A percentile compares a stretch with the other conserved stretches of the same genome.
Conservation (phyloP, 2,113 vertebrate genomes). For the Zosterops borbonicus region DNA sequence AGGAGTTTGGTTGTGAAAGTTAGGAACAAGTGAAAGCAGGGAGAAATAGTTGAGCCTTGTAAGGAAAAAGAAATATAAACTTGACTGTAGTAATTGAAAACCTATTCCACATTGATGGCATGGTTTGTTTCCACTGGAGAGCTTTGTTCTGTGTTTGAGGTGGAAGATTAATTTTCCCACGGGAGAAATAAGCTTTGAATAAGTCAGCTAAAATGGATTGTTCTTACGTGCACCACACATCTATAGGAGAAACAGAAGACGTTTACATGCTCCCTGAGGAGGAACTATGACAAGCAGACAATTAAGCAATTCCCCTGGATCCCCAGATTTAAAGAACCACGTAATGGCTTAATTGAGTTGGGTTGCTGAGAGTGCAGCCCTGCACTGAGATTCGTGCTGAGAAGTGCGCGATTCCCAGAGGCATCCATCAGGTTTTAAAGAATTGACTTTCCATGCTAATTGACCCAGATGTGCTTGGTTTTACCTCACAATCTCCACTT, state of each 20-base stretch:
- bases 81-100: background rate
- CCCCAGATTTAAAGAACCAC: conserved; percentile 58
- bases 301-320: conserved; percentile 49
- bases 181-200: conserved; percentile 62
- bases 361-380: conserved; percentile 32
- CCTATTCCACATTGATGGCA: background rate
- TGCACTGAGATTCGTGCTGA: conserved; percentile 55
- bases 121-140: conserved; percentile 3
- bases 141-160: conserved; percentile 35
- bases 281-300: conserved; percentile 64
- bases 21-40: background rate
- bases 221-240: conserved; percentile 21
- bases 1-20: background rate
- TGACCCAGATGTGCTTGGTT: conserved; percentile 65
- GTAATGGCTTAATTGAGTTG: conserved; percentile 69
- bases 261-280: conserved; percentile 65
- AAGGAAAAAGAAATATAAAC: conserved; percentile 6
- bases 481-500: conserved; percentile 41
- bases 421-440: conserved; percentile 61
- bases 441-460: conserved; percentile 69
- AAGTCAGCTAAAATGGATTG: conserved; percentile 54
- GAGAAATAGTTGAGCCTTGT: background rate
- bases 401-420: conserved; percentile 54
- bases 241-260: conserved; percentile 57
- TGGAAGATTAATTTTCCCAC: conserved; percentile 67